Conservation (phyloP, 1,140 invertebrate species). For the Penaeus indicus region DNA sequence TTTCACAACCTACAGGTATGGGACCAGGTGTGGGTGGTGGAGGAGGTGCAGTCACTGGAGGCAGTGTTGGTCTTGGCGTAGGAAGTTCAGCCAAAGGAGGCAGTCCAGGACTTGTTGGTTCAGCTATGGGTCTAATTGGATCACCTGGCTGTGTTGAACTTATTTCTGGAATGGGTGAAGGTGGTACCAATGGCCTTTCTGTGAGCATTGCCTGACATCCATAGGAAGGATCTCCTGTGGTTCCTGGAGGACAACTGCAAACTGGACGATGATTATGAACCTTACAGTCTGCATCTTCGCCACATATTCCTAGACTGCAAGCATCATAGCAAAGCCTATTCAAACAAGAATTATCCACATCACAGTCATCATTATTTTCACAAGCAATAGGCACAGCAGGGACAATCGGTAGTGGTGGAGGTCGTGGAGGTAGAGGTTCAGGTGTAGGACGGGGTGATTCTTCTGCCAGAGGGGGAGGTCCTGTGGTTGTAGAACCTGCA, state of each 20-base stretch:
- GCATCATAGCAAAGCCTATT: constrained; percentile 87
- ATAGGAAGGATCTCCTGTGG: constrained; percentile 76
- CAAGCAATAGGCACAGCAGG: constrained; percentile 85
- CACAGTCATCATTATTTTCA: constrained; percentile 91
- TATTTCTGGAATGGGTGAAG: constrained; percentile 18
- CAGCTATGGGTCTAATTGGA: constrained; percentile 27
- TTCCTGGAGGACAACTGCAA: constrained; percentile 79
- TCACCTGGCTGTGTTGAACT: background rate
- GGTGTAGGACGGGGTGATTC: background rate
- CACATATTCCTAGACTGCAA: constrained; percentile 79
- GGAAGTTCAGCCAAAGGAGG: constrained; percentile 32
- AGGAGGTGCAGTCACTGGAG: constrained; percentile 36
- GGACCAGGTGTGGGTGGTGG: constrained; percentile 37
- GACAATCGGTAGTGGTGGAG: constrained; percentile 74
- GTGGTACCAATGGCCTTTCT: constrained; percentile 12
- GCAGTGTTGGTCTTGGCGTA: constrained; percentile 7
- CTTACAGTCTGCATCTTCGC: constrained; percentile 72
- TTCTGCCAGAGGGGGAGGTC: constrained; percentile 32
- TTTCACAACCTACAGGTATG: constrained; percentile 42
- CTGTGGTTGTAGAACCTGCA: constrained; percentile 23
- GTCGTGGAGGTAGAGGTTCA: constrained; percentile 73
- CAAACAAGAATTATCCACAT: constrained; percentile 86
- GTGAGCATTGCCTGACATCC: constrained; percentile 56
- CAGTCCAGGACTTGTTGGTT: constrained; percentile 12
- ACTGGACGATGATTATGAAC: constrained; percentile 62